Evolutionary conservation across 92 coral and sea anemone species (phyloP).

Genomic region (Zoanthus sansibaricus): DNA sequence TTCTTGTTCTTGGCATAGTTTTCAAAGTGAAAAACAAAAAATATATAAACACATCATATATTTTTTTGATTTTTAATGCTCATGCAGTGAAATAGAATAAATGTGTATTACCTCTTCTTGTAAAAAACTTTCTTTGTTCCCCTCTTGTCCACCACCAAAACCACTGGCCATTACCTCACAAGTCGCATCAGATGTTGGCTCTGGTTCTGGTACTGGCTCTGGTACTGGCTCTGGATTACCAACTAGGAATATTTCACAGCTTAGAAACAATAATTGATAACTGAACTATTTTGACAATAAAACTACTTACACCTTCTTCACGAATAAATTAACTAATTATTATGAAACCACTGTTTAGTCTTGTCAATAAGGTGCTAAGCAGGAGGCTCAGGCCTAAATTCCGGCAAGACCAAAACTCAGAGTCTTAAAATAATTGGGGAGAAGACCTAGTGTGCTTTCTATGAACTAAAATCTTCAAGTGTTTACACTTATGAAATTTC

Average conservation of each 20-base stretch:
- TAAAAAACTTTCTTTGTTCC: neutral
- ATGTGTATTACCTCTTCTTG: slow-evolving; percentile 13
- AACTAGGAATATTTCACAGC: neutral
- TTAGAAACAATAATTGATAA: neutral
- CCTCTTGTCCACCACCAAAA: slow-evolving; percentile 19
- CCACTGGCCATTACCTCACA: slow-evolving; percentile 46
- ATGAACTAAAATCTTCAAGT: no score
- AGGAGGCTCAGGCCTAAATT: no score
- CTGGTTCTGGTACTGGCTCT: neutral
- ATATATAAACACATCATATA: no score
- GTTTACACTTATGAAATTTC: neutral
- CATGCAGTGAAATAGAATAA: no score
- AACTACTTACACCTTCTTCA: neutral
- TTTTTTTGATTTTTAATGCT: no score
- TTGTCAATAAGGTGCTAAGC: no score
- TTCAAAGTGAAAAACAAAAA: no score
- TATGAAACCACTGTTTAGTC: no score
- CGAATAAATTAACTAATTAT: no score
- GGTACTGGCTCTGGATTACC: slow-evolving; percentile 10
- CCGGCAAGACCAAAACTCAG: no score
- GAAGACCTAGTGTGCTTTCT: no score
- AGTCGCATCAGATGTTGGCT: slow-evolving; percentile 37
- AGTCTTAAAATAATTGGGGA: neutral
- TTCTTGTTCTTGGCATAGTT: no score
- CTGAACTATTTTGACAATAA: neutral